These are phyloP conservation scores for Saguinus imperator DNA, from an alignment of 2,113 vertebrate genomes.

Conservation along the genomic window DNA sequence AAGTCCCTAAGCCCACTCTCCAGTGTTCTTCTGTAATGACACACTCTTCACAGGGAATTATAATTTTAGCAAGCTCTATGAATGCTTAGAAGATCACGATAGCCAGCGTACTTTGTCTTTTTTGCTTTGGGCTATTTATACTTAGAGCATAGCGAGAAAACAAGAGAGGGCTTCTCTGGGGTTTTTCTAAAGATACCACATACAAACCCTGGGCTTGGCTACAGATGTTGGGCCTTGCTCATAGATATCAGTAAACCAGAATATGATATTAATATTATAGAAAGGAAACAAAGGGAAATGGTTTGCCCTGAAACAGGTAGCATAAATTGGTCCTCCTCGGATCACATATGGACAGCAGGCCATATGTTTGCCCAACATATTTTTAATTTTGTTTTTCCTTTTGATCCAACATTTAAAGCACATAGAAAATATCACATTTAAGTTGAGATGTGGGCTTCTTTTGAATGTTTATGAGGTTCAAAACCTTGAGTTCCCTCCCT, in stretches of 20 bases:
- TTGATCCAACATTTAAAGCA: neutral
- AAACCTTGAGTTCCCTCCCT: neutral
- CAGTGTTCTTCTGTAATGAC: neutral
- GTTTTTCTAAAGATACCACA: neutral
- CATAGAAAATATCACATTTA: neutral
- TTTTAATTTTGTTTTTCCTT: neutral
- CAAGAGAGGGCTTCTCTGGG: fast-evolving
- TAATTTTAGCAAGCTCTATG: neutral
- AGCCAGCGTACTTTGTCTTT: neutral
- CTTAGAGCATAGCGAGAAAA: neutral
- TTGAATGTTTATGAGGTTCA: neutral
- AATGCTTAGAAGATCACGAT: neutral
- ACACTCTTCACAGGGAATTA: neutral
- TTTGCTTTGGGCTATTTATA: neutral
- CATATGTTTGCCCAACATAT: neutral
- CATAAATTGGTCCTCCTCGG: neutral
- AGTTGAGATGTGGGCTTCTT: neutral
- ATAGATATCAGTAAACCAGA: neutral
- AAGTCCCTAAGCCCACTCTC: neutral
- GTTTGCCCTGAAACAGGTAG: neutral
- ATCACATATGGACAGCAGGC: neutral
- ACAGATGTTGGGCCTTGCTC: neutral
- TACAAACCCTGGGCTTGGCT: neutral
- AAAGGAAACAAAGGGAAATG: neutral
- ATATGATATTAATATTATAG: neutral